Conservation (phyloP, 2,797 vertebrate genomes). For the Phalanger gymnotis region DNA sequence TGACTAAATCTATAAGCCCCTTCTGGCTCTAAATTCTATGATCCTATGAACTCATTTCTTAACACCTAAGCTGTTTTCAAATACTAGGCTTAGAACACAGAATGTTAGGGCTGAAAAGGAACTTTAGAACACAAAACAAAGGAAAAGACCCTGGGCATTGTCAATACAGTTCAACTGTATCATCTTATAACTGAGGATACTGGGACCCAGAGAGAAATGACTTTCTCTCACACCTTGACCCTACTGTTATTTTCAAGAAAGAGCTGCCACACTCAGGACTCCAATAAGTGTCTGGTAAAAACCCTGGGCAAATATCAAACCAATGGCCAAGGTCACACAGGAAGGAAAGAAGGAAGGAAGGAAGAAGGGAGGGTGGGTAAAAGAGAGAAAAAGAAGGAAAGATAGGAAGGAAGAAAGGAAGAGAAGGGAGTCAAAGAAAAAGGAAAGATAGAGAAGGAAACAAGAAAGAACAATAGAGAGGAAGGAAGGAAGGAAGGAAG, state of each 20-base stretch:
- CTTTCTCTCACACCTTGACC: neutral
- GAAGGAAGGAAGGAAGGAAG: neutral
- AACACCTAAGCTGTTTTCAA: neutral
- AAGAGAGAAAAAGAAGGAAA: neutral
- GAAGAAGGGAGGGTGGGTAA: accelerated
- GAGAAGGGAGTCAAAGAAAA: accelerated
- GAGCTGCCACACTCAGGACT: neutral
- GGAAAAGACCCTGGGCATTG: neutral
- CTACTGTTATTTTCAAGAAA: neutral
- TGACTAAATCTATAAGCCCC: neutral
- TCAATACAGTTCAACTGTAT: neutral
- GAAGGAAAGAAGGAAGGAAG: neutral
- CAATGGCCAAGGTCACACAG: neutral
- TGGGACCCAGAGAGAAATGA: neutral
- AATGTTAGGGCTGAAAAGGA: neutral
- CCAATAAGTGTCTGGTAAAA: neutral
- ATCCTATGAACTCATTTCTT: neutral
- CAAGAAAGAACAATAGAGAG: too few species aligned
- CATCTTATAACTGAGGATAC: neutral
- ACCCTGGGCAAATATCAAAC: neutral
- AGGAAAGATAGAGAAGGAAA: neutral
- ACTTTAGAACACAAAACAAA: neutral
- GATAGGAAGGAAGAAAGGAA: accelerated
- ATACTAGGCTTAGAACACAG: neutral
- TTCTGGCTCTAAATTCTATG: neutral